Base-by-base conservation (phyloP, 2,113 vertebrate species). In the Vicugna pacos region DNA sequence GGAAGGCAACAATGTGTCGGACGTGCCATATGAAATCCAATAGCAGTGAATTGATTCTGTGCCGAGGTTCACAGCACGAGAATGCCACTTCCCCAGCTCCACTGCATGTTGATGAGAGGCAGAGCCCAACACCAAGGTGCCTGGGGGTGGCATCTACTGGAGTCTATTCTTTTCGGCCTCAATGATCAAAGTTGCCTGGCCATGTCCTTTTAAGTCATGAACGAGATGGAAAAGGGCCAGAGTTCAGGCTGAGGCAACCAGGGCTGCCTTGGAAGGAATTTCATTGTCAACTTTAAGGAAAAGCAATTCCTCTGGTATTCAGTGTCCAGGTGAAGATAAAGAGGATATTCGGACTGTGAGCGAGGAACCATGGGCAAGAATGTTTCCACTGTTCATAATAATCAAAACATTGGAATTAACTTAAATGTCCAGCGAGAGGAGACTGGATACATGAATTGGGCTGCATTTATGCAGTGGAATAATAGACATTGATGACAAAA, bases 141-240 rank as follows among this genome's bases (percentile, higher is more conserved):
- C 67, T 46, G 28, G 85, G 52, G 35, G 42, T 56, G 54, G 76
- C 76, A 80, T 91, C 79, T 90, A 60, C 75, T 87, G 64, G 77
- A 91, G 67, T 69, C 89, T 95, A 56, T 54, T 54, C 76, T 89
- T 93, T 95, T 35, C 86, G 83, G 93, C 93, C 26, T 97, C 93
- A 70, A 67, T 97, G 97, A 97, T 98, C 96, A 97, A 94, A 97
- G 97, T 70, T 81, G 42, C 50, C 67, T 30, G 46, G 30, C 81
- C 7, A 0, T 30, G 35, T 94, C 72, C 91, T 97, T 97, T 98
- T 79, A 97, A 96, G 90, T 96, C 93, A 72, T 15, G 60, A 84
- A 73, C 90, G 65, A 95, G 81, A 83, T 75, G 86, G 93, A 75
- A 93, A 84, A 95, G 69, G 93, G 89, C 77, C 81, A 80, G 82